Evolutionary conservation across 2,888 invertebrate genomes (phyloP).

Genomic region (Gibbula magus): DNA sequence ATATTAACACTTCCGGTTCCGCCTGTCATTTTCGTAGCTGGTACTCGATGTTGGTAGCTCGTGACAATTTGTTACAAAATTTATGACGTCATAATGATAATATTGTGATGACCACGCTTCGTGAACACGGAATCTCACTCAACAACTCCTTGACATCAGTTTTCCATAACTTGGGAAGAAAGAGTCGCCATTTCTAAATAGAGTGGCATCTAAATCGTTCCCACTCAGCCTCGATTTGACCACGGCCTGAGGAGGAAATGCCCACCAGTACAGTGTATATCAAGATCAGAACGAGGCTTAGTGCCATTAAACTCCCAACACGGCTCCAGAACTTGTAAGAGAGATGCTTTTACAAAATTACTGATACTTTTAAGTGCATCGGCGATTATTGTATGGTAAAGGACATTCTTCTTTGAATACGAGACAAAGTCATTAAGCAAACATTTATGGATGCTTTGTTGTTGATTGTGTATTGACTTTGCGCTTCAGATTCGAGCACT

Average conservation of each 20-base stretch:
- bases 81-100: background rate
- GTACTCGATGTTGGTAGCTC: background rate
- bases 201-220: background rate
- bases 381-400: background rate
- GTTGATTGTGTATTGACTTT: conserved; percentile 8
- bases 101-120: background rate
- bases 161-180: background rate
- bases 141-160: background rate
- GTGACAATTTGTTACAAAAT: background rate
- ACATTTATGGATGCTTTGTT: conserved; percentile 8
- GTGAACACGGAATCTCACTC: background rate
- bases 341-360: conserved; percentile 14
- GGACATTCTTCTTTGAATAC: background rate
- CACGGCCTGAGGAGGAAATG: background rate
- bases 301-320: background rate
- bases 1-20: background rate
- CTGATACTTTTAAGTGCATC: conserved; percentile 15
- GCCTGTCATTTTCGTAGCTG: background rate
- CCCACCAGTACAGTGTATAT: background rate
- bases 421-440: conserved; percentile 21
- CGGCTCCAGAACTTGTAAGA: background rate
- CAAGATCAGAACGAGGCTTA: conserved; percentile 12
- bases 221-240: background rate
- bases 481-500: background rate
- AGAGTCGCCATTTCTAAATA: background rate